Evolutionary conservation across 2,113 vertebrate genomes (phyloP).

Genomic region (Crotalus tigris): DNA sequence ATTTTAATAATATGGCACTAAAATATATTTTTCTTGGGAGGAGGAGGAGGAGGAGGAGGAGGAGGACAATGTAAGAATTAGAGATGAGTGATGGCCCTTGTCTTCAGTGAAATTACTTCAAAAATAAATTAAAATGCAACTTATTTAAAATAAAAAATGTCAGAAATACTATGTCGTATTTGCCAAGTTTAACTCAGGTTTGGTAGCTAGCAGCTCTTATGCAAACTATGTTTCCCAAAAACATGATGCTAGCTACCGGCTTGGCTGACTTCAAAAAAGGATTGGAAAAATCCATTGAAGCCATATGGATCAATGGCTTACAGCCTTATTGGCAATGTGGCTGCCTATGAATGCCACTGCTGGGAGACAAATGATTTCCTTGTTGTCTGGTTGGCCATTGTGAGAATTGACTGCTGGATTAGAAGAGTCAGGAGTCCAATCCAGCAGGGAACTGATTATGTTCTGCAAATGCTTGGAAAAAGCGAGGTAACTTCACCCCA

Average conservation of each 20-base stretch:
- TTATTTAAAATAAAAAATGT: neutral
- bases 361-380: neutral
- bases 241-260: neutral
- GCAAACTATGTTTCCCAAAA: neutral
- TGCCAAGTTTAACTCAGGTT: neutral
- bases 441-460: neutral
- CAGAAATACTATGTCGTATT: neutral
- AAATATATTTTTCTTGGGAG: conserved; percentile 28
- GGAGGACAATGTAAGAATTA: neutral
- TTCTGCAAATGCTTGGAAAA: neutral
- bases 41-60: neutral
- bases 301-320: neutral
- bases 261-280: neutral
- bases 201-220: neutral
- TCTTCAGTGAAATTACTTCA: neutral
- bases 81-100: neutral
- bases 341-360: neutral
- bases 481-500: no score
- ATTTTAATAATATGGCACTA: conserved; percentile 28
- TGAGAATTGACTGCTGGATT: neutral
- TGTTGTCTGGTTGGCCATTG: neutral
- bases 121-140: neutral
- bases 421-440: neutral
- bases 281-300: neutral
- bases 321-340: neutral